Evolutionary conservation across 2,888 invertebrate species (phyloP), one percentile per base, ranked within the genome.

Genomic region (Diarsia mendica): DNA sequence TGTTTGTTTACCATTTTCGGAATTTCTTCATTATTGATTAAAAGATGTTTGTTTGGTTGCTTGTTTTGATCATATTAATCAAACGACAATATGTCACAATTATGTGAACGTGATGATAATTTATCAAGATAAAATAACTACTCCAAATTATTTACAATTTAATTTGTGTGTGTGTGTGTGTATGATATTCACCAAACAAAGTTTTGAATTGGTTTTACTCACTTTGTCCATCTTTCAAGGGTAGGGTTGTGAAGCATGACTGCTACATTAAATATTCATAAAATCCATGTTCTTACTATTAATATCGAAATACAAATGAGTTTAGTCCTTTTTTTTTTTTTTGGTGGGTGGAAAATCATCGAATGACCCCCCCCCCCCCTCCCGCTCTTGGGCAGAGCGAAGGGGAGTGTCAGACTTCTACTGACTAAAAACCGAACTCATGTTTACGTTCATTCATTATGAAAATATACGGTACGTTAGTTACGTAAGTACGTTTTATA

Each of bases 41-140:
- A 15, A 72, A 23, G 23, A 15, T 44, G 9, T 20, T 28, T 28
- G 58, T 28, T 58, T 58, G 28, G 58, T 28, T 10, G 6, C 18
- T 49, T 44, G 75, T 75, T 18, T 58, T 28, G 13, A 13, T 13
- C 6, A 13, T 44, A 46, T 28, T n/a, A 28, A 69, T 10, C 18
- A 51, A 46, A 46, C 4, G 15, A 55, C 18, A 3, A 23, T 33
- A 49, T 39, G 11, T 23, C 23, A 39, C 23, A n/a, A 23, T 48
- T 10, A 73, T 39, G 20, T 23, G 28, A 18, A 20, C 20, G 5
- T 48, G 49, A 77, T 51, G 18, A 67, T 39, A 8, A n/a, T 10
- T 28, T 58, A 75, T 67, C 48, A 49, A 49, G 39, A 78, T 77
- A 53, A 77, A 66, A 46, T 53, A 53, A 44, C 3, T 46, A 44